These are phyloP conservation scores for Aradophagus sp. DNA, from an alignment of 1,140 invertebrate genomes.

Conservation along the genomic window DNA sequence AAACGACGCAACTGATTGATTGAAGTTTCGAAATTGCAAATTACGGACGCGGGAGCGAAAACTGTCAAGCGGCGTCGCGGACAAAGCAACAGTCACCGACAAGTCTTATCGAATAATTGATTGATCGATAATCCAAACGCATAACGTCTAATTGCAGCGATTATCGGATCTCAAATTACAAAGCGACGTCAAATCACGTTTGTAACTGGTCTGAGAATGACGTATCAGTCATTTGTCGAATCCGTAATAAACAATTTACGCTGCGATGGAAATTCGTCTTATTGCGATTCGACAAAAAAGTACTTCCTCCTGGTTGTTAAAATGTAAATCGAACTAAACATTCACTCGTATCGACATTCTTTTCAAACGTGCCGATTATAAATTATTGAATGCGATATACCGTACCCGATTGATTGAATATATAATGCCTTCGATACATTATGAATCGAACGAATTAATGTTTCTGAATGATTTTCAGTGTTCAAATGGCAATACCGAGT, in stretches of 20 bases:
- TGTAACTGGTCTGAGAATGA: conserved; percentile 44
- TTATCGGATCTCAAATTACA: conserved; percentile 45
- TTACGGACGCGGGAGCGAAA: too few species aligned
- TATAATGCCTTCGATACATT: too few species aligned
- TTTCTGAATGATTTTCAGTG: too few species aligned
- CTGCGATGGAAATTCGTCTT: conserved; percentile 23
- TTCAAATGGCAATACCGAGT: too few species aligned
- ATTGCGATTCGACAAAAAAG: not conserved
- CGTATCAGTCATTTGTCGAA: conserved; percentile 21
- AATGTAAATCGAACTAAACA: too few species aligned
- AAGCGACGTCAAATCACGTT: conserved; percentile 45
- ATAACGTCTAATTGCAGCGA: conserved; percentile 41
- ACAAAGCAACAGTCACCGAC: conserved; percentile 17
- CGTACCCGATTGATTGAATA: too few species aligned
- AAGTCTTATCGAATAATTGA: conserved; percentile 48
- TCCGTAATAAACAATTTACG: conserved; percentile 27
- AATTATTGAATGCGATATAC: too few species aligned
- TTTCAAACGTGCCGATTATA: not conserved
- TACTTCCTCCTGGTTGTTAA: too few species aligned
- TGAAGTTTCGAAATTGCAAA: too few species aligned
- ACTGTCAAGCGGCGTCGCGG: too few species aligned
- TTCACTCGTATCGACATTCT: not conserved
- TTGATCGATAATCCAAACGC: conserved; percentile 46
- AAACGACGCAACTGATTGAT: too few species aligned
- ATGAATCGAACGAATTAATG: too few species aligned